Conservation (phyloP, 2,113 vertebrate genomes). For the Bubo scandiacus region DNA sequence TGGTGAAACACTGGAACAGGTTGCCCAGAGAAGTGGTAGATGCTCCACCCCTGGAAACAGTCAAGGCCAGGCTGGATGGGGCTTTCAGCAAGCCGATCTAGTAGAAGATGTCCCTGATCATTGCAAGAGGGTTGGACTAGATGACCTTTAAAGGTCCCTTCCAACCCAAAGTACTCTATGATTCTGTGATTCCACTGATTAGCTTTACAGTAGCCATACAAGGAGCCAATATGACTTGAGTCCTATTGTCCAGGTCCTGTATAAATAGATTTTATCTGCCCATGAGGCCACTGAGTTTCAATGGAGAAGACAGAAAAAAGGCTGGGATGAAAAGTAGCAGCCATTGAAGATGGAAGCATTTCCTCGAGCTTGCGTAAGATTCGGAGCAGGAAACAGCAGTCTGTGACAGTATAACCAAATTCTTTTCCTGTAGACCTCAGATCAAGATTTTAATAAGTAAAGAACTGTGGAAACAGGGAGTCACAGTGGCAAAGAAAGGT, state of each 20-base stretch:
- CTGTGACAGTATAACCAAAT: background rate
- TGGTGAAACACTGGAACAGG: background rate
- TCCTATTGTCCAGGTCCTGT: background rate
- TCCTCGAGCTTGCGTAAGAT: background rate
- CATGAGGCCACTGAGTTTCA: background rate
- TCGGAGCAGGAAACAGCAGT: background rate
- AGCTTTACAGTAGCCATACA: background rate
- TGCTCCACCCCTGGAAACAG: background rate
- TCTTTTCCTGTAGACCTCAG: background rate
- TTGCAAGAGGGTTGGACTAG: background rate
- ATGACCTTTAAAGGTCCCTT: background rate
- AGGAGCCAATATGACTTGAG: background rate
- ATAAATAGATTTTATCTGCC: background rate
- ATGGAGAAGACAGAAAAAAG: background rate
- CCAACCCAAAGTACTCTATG: background rate
- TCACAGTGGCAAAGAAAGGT: background rate
- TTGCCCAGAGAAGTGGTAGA: background rate
- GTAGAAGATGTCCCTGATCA: background rate
- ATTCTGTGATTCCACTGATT: background rate
- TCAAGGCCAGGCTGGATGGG: fast-evolving
- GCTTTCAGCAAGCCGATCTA: background rate
- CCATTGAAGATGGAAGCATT: background rate
- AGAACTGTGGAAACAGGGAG: background rate
- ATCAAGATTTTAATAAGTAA: background rate
- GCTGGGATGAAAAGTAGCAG: background rate